Base-by-base conservation (phyloP, 2,888 invertebrate species). In the Torymus auratus region DNA sequence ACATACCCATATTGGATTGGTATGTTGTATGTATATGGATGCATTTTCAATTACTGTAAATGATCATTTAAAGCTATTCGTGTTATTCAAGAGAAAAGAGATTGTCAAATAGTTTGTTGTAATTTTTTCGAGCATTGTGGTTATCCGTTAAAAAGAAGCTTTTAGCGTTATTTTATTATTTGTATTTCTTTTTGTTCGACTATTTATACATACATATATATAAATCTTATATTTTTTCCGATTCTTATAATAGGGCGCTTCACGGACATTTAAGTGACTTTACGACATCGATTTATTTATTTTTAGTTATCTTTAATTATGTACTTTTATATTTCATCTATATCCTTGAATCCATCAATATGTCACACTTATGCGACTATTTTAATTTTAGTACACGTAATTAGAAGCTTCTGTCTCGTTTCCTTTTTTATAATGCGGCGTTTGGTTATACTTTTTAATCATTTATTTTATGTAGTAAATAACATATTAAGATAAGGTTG, bases 251-350 rank as follows among this genome's bases (percentile, higher is more conserved):
- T 60, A 78, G 58, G 73, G 65, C 74, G 20, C 68, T 78, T 78
- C 78, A 84, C 83, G 84, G 83, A 86, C 85, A 86, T 78, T 84
- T 84, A 88, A 15, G 7, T 60, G 11, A 15, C 82, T 82, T 82
- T 83, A 87, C 85, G 80, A 87, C 86, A 88, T 65, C 78, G 65
- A 85, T 84, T 41, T 75, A 23, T n/a, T 67, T 60, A 84, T 65
- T 81, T 7, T 70, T 20, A 69, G 71, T 81, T 58, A 67, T 60
- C 7, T 41, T 68, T 60, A 52, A 50, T 70, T 73, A 67, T 62
- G 77, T 56, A 69, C 62, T 62, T 61, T 41, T 7, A 72, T 69
- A 58, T 69, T 77, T 78, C 52, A 73, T 73, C 60, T 77, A 74
- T 69, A 58, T 61, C 53, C 67, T 56, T 67, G 64, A 64, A 70